Evolutionary conservation across 2,888 invertebrate genomes (phyloP).

Genomic region (Tolmerus cingulatus): DNA sequence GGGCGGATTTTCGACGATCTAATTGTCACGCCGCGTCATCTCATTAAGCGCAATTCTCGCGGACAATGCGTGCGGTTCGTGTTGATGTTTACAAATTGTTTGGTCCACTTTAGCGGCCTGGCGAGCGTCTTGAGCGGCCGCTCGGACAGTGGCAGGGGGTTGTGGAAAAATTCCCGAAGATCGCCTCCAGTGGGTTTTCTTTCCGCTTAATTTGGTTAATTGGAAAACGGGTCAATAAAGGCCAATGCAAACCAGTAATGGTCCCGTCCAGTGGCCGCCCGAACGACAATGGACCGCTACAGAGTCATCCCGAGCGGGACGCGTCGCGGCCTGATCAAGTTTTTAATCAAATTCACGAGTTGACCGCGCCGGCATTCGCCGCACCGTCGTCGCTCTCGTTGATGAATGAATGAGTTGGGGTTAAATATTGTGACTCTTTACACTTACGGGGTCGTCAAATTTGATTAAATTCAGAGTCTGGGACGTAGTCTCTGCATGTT

Average conservation of each 20-base stretch:
- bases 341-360: constrained; percentile 20
- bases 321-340: background rate
- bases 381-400: constrained; percentile 24
- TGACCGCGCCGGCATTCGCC: constrained; percentile 21
- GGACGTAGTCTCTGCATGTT: background rate
- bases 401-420: constrained; percentile 51
- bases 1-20: background rate
- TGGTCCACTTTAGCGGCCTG: constrained; percentile 4
- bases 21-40: constrained; percentile 32
- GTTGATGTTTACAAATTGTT: constrained; percentile 38
- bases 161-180: constrained; percentile 2
- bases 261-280: background rate
- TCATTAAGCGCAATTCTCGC: constrained; percentile 37
- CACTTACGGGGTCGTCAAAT: constrained; percentile 54
- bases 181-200: constrained; percentile 18
- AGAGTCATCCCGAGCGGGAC: background rate
- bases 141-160: background rate
- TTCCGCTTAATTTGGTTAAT: constrained; percentile 56
- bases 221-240: constrained; percentile 65
- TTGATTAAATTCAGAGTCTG: constrained; percentile 50
- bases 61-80: background rate
- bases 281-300: background rate
- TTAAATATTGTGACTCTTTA: constrained; percentile 55
- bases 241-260: constrained; percentile 58
- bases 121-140: background rate